Percentiles rank a stretch among this genome's conserved stretches.
Evolutionary conservation across 2,113 vertebrate species (phyloP).

Genomic region (Guaruba guarouba): DNA sequence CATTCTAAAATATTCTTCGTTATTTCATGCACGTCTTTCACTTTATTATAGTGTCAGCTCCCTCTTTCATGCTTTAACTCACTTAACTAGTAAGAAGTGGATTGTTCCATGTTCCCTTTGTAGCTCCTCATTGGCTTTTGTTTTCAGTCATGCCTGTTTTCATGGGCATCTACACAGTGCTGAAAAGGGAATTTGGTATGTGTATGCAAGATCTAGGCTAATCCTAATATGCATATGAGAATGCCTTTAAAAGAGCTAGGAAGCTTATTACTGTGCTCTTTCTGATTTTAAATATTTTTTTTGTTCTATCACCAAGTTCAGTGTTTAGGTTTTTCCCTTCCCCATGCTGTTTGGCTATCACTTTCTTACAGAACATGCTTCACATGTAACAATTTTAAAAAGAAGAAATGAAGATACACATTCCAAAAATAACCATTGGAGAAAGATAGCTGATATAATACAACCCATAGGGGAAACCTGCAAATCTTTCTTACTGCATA

Average conservation of each 20-base stretch:
- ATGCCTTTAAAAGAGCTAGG: neutral
- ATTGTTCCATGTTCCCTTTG: constrained; percentile 31
- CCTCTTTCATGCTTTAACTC: constrained; percentile 40
- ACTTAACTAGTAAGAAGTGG: constrained; percentile 34
- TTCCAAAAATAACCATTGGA: neutral
- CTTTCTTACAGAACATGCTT: neutral
- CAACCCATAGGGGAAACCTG: neutral
- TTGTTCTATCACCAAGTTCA: neutral
- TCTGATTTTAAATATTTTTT: neutral
- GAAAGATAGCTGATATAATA: neutral
- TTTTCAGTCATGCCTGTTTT: constrained; percentile 48
- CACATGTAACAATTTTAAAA: neutral
- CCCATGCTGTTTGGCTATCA: neutral
- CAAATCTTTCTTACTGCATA: neutral
- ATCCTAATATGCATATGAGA: neutral
- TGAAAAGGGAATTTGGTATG: neutral
- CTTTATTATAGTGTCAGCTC: constrained; percentile 5
- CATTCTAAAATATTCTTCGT: constrained; percentile 14
- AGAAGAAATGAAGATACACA: neutral
- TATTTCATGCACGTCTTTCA: neutral
- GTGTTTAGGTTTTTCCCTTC: neutral
- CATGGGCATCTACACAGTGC: neutral
- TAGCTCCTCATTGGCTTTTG: constrained; percentile 32
- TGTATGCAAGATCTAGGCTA: neutral
- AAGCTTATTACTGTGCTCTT: neutral